Conservation (phyloP, 2,797 vertebrate genomes). For the Sternarchorhynchus goeldii region DNA sequence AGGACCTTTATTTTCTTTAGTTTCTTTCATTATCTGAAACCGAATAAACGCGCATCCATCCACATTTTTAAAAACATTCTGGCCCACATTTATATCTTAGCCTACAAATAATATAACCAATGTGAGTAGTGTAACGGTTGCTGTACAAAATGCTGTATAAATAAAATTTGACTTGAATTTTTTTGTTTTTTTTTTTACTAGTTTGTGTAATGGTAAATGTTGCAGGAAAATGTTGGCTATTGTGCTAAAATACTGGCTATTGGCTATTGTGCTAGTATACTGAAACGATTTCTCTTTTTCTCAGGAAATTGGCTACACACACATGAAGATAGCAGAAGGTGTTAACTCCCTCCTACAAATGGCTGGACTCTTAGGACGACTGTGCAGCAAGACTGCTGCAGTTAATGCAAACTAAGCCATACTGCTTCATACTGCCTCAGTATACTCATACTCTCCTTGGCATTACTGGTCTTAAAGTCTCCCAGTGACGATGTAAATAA, state of each 20-base stretch:
- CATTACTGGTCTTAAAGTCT: not conserved
- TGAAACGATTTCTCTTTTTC: not conserved
- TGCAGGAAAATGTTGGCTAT: not conserved
- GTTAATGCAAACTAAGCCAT: constrained; percentile 72
- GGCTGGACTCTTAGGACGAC: constrained; percentile 89
- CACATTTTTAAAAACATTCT: not conserved
- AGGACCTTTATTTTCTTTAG: too few relatives aligned
- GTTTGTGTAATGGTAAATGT: too few relatives aligned
- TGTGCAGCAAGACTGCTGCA: constrained; percentile 89
- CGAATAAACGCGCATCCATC: not conserved
- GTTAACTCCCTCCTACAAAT: constrained; percentile 95
- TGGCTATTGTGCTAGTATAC: not conserved
- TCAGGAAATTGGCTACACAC: constrained; percentile 96
- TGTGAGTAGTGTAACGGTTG: too few relatives aligned
- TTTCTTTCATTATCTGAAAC: not conserved
- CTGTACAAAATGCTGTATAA: not conserved
- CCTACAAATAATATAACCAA: not conserved
- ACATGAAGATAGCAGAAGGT: constrained; percentile 91
- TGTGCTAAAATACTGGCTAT: not conserved
- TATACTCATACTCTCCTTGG: not conserved
- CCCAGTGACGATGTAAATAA: constrained; percentile 28
- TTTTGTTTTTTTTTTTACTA: not conserved
- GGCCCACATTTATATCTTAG: not conserved
- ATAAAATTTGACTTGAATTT: not conserved
- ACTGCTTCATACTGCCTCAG: not conserved